Base-by-base conservation (phyloP, 53 echinoderm and acorn worm genomes). In the Arbacia lixula region DNA sequence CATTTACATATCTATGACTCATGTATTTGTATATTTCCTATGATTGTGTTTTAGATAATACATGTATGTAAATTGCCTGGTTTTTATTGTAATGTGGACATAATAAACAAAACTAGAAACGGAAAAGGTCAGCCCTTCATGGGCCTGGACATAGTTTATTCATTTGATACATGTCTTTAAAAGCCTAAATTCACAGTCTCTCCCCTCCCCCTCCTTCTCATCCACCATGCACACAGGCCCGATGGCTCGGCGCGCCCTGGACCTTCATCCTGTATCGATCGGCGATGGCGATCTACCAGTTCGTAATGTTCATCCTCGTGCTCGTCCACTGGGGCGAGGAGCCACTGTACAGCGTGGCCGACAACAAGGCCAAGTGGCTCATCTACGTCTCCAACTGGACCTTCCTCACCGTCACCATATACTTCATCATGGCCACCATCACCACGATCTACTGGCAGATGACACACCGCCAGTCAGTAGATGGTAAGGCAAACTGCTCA, bases 321-420 rank as follows among this genome's bases (percentile, higher is more conserved):
- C 53, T 93, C 1, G 35, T 68, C 8, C 62, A 50, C 35, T 93
- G 93, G 93, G 93, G 93, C 11, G 86, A 66, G 9, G 87, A 86
- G 29, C 91, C 93, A 1, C 54, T 81, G 25, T 91, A 96, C 76
- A 36, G 25, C 2, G 0, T 36, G 1, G 88, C 65, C 19, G 93
- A 96, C 60, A 74, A n/a, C 46, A 95, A 93, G 60, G 88, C 86
- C n/a, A 93, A 96, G 52, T 96, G 93, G 93, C 69, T 96, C 12
- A 93, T 96, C 71, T 96, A 89, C 68, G 87, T 93, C 3, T 96
- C 96, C 17, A 91, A 96, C 71, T 96, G 96, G 96, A 65, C 90
- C 51, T 93, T 80, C 68, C 68, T 85, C 0, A 16, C 83, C 12
- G 66, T 87, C 19, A 84, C 76, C 1, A 1, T 72, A 2, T 92